Evolutionary conservation across 2,888 invertebrate genomes (phyloP), one percentile per base, ranked within the genome.

Genomic region (Andrena bucephala): DNA sequence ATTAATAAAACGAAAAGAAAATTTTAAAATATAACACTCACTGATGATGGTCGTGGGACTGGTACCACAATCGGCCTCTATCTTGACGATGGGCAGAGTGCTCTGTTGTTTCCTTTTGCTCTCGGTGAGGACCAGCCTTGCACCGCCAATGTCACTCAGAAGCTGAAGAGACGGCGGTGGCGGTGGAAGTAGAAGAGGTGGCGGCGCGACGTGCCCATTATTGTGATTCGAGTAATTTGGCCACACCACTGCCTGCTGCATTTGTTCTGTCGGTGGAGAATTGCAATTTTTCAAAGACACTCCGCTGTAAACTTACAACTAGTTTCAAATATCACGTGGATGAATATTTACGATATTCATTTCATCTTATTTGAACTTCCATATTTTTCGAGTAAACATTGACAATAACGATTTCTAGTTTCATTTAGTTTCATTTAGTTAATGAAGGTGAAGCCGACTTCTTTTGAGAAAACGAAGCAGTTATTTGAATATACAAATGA

Each of bases 231-330:
- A 94, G 92, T 96, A 95, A 89, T 96, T 96, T 54, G 97, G 97
- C 97, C 97, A 97, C 27, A 97, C 96, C 62, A 97, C 96, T 0
- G 97, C 95, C 92, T 97, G 96, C 85, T 96, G 96, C 84, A 97
- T 94, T 91, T 96, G 96, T 91, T 96, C 96, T 95, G 94, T 81
- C 93, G 69, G 57, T 81, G 42, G 31, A 60, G 16, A 66, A 76
- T 81, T 63, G 29, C 27, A 57, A 1, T 33, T 66, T 70, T 57
- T 16, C 5, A 52, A 7, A 48, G 7, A n/a, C 33, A 63, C 13
- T n/a, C 16, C 33, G n/a, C 2, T 29, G 13, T 16, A 50, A 3
- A 42, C 42, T 42, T 5, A 5, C 13, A 42, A 4, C 16, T 16
- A 42, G 42, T 42, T 42, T 42, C 16, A 3, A 42, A 42, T 42